These are phyloP conservation scores for Drosophila gunungcola DNA, from an alignment of 1,140 invertebrate genomes.

Conservation along the genomic window DNA sequence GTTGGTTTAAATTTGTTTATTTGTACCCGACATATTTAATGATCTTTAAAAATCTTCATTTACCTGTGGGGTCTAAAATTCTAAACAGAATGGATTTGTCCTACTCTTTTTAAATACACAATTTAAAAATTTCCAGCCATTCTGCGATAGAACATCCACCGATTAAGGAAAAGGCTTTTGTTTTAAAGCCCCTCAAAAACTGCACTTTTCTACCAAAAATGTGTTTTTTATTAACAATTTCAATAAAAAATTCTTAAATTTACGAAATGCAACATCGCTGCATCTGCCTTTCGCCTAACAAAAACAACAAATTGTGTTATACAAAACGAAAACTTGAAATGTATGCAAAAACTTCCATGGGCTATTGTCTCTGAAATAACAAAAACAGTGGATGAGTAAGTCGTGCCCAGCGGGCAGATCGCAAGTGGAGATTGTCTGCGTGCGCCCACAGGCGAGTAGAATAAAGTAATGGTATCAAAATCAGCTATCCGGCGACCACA, in stretches of 20 bases:
- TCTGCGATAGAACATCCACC: no score
- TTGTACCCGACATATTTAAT: no score
- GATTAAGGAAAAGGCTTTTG: no score
- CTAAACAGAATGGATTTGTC: no score
- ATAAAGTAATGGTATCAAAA: constrained; percentile 44
- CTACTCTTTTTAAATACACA: no score
- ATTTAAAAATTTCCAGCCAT: no score
- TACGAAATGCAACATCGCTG: constrained; percentile 62
- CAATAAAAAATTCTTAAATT: constrained; percentile 76
- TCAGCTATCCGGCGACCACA: constrained; percentile 94
- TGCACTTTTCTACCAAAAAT: constrained; percentile 63
- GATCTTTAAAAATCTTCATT: no score
- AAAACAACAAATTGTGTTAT: constrained; percentile 77
- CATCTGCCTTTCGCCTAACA: constrained; percentile 66
- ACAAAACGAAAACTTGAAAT: constrained; percentile 58
- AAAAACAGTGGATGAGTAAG: constrained; percentile 54
- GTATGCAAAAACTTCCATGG: constrained; percentile 48
- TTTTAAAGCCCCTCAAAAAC: not conserved
- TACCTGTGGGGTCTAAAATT: no score
- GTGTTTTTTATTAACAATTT: constrained; percentile 75
- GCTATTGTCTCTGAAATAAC: constrained; percentile 74
- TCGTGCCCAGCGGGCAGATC: constrained; percentile 39
- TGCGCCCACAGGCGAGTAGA: constrained; percentile 17
- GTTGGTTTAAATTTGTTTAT: no score
- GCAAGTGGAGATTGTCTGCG: constrained; percentile 34